Evolutionary conservation across 2,797 vertebrate species (phyloP), one percentile per base, ranked within the genome.

Genomic region (Xiphorhynchus erythropygius): DNA sequence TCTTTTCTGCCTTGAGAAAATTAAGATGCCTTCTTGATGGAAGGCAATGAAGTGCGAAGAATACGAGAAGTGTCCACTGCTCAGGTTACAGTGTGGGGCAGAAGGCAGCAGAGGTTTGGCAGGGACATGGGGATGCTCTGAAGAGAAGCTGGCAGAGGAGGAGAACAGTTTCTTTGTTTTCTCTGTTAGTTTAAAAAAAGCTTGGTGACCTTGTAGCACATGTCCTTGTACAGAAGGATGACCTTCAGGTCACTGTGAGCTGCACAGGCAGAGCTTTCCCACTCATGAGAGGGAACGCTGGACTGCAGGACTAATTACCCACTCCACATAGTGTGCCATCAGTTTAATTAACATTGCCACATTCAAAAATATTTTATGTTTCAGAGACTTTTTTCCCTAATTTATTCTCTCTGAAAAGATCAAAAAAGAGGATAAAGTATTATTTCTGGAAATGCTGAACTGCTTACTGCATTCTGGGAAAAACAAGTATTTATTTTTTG

Each of bases 231-330:
- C 23, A 74, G 92, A 87, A 89, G 41, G 79, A 64, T 67, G 67
- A 93, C 78, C 81, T 87, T 82, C 63, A 35, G 77, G 84, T 79
- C 93, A 49, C 41, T 59, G 92, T 46, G 90, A 90, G 80, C 91
- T 55, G 60, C 69, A 18, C n/a, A 27, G 65, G 25, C 65, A 78
- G 56, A 77, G 57, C 5, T 46, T 90, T 94, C 74, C 69, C 37
- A 69, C 86, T 89, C 63, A 9, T 25, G n/a, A 1, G 9, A 89
- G 67, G 85, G n/a, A 90, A 9, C 0, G 2, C 68, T 57, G 57
- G 79, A 9, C 69, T 50, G 35, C 63, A 69, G 77, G 10, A 55
- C 55, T 57, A 65, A 90, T 69, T 44, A 25, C 33, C 28, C 78
- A 47, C 60, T 55, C 39, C 39, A 30, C 22, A 14, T 22, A 13